Evolutionary conservation across 92 coral and sea anemone species (phyloP), one percentile per base, ranked within the genome.

Genomic region (Porites evermanni): DNA sequence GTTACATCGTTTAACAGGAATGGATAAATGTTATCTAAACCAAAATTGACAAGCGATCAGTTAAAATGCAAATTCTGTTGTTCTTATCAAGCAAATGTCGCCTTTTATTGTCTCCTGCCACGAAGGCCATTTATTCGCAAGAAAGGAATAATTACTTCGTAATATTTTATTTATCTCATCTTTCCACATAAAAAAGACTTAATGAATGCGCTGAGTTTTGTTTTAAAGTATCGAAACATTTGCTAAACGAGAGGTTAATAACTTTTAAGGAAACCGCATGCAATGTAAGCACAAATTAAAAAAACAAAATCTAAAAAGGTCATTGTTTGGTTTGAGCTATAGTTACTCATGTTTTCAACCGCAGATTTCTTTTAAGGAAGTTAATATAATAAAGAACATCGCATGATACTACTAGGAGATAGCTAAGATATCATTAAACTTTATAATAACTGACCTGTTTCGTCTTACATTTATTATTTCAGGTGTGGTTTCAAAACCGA

Each of bases 401-500:
- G 74, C 24, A 79, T 52, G 12, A 10, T 24, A 70, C 75, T 77
- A 69, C 68, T 56, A 69, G 86, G 51, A 56, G 70, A 16, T 63
- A 63, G 17, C 29, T 6, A 32, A 26, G 56, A n/a, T 38, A 38
- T 38, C 47, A 38, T 3, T 38, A 4, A 38, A 38, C 18, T 87
- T 59, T 26, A 26, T 68, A 81, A 8, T 73, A 87, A 81, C 61
- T 2, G 12, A 10, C 61, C 2, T 8, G 58, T 67, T 12, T 82
- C 29, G 1, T 17, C 17, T 21, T 10, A 67, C 53, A 26, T 47
- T 67, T 16, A 59, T 78, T 52, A 20, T 58, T 54, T n/a, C 72
- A 97, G 99, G 99, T 97, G 11, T 97, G 99, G 99, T 97, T 97
- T 74, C 99, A 97, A 74, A 97, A 97, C 90, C 86, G 99, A 78